Conservation (phyloP, 1,140 invertebrate genomes). For the Hylaeus volcanicus region DNA sequence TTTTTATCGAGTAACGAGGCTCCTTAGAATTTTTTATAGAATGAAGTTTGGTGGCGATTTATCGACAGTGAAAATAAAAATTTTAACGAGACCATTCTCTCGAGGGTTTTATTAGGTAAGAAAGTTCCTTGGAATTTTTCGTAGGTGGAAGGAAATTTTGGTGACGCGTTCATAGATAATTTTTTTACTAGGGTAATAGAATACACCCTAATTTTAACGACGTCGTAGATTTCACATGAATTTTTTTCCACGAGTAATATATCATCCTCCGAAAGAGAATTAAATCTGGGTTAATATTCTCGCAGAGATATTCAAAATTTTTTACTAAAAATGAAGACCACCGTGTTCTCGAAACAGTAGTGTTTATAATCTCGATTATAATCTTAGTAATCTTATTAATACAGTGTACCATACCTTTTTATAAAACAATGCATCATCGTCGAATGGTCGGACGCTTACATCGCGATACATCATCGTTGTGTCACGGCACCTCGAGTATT, state of each 20-base stretch:
- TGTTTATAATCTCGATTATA: neutral
- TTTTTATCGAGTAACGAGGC: too few species aligned
- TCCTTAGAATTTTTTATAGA: too few species aligned
- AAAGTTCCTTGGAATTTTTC: neutral
- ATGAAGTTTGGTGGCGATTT: too few species aligned
- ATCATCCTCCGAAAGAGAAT: neutral
- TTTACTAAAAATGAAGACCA: neutral
- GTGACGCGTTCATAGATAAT: neutral
- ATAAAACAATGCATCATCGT: neutral
- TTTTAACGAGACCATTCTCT: too few species aligned
- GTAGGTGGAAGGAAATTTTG: neutral
- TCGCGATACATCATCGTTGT: constrained; percentile 11
- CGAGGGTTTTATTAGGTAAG: too few species aligned
- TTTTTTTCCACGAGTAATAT: neutral
- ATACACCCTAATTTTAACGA: neutral
- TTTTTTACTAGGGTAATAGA: neutral
- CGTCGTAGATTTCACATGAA: neutral
- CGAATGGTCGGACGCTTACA: neutral
- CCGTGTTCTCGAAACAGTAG: neutral
- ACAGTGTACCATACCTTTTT: neutral
- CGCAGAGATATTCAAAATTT: neutral
- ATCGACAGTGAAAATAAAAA: too few species aligned
- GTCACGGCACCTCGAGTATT: constrained; percentile 12
- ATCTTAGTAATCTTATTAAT: too few species aligned
- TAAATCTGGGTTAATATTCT: neutral